Conservation (phyloP, 2,888 invertebrate genomes). For the Apamea crenata region DNA sequence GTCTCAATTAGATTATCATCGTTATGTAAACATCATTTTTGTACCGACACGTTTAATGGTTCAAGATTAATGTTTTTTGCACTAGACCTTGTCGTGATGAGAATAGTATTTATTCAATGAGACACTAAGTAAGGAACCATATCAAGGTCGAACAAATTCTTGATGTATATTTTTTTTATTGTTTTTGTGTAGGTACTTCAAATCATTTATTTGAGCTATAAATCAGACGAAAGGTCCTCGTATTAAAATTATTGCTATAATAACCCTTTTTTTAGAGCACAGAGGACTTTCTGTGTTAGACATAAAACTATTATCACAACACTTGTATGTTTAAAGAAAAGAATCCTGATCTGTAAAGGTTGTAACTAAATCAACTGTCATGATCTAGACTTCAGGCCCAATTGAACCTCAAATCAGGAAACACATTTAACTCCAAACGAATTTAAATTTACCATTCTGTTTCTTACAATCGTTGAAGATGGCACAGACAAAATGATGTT, state of each 20-base stretch:
- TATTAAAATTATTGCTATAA: background rate
- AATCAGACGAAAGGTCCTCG: background rate
- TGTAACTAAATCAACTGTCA: no score
- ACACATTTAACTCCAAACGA: no score
- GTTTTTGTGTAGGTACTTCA: no score
- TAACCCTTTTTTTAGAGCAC: no score
- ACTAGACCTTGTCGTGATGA: slow-evolving; percentile 20
- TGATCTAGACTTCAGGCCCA: no score
- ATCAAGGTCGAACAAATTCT: background rate
- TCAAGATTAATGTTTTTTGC: slow-evolving; percentile 10
- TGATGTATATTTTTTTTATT: background rate
- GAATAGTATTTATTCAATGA: background rate
- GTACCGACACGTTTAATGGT: background rate
- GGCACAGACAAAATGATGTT: no score
- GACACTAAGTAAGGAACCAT: background rate
- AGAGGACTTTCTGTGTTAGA: no score
- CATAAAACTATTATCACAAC: no score
- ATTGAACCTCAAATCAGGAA: no score
- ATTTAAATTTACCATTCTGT: no score
- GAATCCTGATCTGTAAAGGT: background rate
- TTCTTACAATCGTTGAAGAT: no score
- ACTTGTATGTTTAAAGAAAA: background rate
- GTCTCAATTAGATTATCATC: slow-evolving; percentile 20
- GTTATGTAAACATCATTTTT: slow-evolving; percentile 21
- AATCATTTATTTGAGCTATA: background rate